Percentiles rank a stretch among this genome's conserved stretches.
phyloP scores from a whole-genome alignment of 1,140 invertebrate genomes.

The Chionoecetes opilio region DNA sequence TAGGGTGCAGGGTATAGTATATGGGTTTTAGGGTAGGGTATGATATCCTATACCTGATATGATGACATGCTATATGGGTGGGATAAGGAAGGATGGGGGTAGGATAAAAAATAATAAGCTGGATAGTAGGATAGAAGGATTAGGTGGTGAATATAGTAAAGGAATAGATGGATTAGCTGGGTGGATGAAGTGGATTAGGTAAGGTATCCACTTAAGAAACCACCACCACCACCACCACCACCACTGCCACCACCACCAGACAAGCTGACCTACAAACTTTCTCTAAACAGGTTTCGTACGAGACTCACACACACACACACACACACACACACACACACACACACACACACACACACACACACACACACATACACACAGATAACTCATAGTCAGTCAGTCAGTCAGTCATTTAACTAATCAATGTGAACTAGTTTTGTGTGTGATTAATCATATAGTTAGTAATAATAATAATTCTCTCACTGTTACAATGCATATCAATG shows the following conservation, averaged over 20 bases:
- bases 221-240: neutral
- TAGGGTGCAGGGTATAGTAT: too few species aligned
- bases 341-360: conserved; percentile 53
- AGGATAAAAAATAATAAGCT: neutral
- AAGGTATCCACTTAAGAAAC: neutral
- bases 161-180: too few species aligned
- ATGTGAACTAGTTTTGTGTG: neutral
- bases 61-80: too few species aligned
- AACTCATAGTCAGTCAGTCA: neutral
- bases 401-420: too few species aligned
- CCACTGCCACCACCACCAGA: neutral
- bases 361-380: conserved; percentile 33
- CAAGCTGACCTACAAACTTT: neutral
- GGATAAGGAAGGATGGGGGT: neutral
- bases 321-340: conserved; percentile 53
- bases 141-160: too few species aligned
- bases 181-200: neutral
- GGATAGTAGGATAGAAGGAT: neutral
- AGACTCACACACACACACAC: conserved; percentile 43
- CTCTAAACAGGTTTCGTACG: neutral
- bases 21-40: too few species aligned
- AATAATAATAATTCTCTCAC: too few species aligned
- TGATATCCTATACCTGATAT: too few species aligned
- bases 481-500: too few species aligned
- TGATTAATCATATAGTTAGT: neutral